Base-by-base conservation (phyloP, 2,888 invertebrate species). In the Lepidocyrtinus sp. region DNA sequence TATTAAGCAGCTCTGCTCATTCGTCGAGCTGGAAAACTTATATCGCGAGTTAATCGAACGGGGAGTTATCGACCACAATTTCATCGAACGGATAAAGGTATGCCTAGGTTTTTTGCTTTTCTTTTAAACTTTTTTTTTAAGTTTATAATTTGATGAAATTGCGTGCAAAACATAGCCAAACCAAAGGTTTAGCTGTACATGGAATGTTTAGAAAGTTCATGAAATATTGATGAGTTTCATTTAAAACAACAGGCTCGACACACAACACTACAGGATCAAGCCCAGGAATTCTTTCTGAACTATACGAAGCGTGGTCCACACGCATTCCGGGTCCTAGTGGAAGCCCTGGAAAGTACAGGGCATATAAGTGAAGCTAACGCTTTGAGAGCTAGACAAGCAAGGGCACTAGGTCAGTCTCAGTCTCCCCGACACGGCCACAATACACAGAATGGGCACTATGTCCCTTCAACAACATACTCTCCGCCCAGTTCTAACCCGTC, bases 271-370 rank as follows among this genome's bases (percentile, higher is more conserved):
- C 55, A 59, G 21, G 82, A 84, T 15, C 82, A 83, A 68, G 82
- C 81, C 0, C 78, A 76, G 59, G 85, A 85, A 63, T 85, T 85
- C 73, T 84, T 84, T 67, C 65, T 85, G 59, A 76, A 63, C 22
- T 84, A 84, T 59, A 82, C 75, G 0, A 84, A 80, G 64, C 59
- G 85, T 1, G 85, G 85, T 12, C 85, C 85, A 17, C 64, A 61
- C 1, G 85, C 84, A 15, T 84, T 79, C 68, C 27, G 59, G 17
- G 71, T 77, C 69, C 50, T 85, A 3, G 46, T 84, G 0, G 75
- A 83, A 2, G 62, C 76, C 15, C 61, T 85, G 27, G 77, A 68
- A n/a, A 62, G 45, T n/a, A 82, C 69, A 27, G 85, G 85, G 1
- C 75, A 84, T 22, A 59, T 81, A 12, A 78, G 80, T 24, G 85